Base-by-base conservation (phyloP, 2,888 invertebrate species). In the Meteorus cinctellus region DNA sequence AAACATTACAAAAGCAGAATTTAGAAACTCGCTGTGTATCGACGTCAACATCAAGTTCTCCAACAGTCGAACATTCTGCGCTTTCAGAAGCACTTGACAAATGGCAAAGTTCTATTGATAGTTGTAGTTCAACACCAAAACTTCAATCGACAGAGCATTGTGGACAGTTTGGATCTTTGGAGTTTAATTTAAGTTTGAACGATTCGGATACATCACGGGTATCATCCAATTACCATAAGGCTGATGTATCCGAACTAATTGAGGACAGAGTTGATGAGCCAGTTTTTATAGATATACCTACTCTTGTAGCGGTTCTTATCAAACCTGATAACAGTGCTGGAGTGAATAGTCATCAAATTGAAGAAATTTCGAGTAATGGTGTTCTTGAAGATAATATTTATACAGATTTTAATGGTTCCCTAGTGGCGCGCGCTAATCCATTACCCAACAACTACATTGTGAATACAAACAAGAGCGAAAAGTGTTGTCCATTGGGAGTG, bases 201-300 rank as follows among this genome's bases (percentile, higher is more conserved):
- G 69, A 75, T 59, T 55, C 51, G 19, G 19, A 60, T 27, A 67
- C 69, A 36, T 36, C 76, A 14, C 60, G 81, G 4, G 77, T 72
- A 3, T 24, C 78, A 1, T 59, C 71, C 27, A 74, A 76, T 66
- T 85, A 82, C 68, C 82, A 83, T 34, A 80, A 80, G 4, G 85
- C 84, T 4, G 80, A 75, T 66, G 79, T 86, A 48, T 84, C 86
- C 6, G 83, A 86, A 74, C 19, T 85, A 67, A 78, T 79, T 72
- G 75, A 81, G 27, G 77, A 80, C 62, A 81, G 83, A 72, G 80
- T 83, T 41, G 80, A 85, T 68, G 84, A 84, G 63, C 82, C 86
- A 1, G 86, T 84, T 4, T 86, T 86, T 80, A 86, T 87, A 19
- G 87, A 87, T 75, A 86, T 87, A 60, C 86, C 87, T 19, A 87